Conservation (phyloP, 2,797 vertebrate genomes). For the Gouania willdenowi region DNA sequence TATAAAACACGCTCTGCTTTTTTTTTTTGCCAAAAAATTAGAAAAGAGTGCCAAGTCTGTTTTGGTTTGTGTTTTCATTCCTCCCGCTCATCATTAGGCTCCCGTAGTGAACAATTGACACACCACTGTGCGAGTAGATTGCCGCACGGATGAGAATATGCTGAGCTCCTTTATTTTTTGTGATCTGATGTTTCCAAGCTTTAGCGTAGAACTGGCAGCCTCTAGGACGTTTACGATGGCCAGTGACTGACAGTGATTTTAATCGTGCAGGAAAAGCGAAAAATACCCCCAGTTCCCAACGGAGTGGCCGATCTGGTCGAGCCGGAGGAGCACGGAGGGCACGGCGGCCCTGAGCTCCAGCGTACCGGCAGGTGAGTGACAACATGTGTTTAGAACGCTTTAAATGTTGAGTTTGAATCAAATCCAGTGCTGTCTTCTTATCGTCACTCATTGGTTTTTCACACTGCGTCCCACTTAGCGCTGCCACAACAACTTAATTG, state of each 20-base stretch:
- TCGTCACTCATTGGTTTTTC: too few relatives aligned
- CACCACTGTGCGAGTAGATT: neutral
- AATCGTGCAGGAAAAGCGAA: constrained; percentile 89
- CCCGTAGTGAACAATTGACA: constrained; percentile 13
- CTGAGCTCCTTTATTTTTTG: too few relatives aligned
- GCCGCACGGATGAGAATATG: neutral
- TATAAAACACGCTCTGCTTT: constrained; percentile 11
- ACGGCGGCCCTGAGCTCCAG: constrained; percentile 93
- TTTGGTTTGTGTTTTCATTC: neutral
- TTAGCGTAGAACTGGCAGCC: neutral
- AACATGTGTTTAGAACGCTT: too few relatives aligned
- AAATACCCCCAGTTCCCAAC: constrained; percentile 92
- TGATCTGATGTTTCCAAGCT: neutral
- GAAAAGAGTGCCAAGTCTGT: neutral
- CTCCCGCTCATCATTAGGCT: neutral
- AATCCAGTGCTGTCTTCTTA: too few relatives aligned
- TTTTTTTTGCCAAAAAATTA: constrained; percentile 8
- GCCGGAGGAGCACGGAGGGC: constrained; percentile 84
- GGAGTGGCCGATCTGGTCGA: constrained; percentile 92
- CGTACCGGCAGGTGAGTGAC: constrained; percentile 91
- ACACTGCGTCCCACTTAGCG: too few relatives aligned
- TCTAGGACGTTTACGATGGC: too few relatives aligned
- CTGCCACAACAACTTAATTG: too few relatives aligned
- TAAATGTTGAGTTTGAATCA: too few relatives aligned
- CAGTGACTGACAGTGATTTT: constrained; percentile 27